A percentile compares a stretch with the other conserved stretches of the same genome.
phyloP scores from a whole-genome alignment of 2,797 vertebrate genomes.

The Acomys russatus region DNA sequence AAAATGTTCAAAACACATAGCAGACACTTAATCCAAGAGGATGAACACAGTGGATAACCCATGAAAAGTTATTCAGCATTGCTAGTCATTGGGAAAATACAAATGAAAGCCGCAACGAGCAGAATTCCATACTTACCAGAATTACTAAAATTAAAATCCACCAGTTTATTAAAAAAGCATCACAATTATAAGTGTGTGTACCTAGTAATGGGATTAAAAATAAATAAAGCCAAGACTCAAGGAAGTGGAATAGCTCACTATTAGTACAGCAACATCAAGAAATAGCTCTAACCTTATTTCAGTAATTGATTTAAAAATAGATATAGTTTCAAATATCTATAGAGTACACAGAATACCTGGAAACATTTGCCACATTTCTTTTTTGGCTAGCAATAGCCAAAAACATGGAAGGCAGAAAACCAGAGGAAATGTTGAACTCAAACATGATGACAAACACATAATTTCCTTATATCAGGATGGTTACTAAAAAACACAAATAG shows the following conservation, averaged over 20 bases:
- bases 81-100: conserved; percentile 46
- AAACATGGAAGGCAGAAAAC: not conserved
- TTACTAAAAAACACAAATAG: not conserved
- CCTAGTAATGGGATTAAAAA: conserved; percentile 29
- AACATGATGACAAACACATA: not conserved
- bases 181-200: not conserved
- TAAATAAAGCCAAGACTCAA: conserved; percentile 9
- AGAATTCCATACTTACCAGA: not conserved
- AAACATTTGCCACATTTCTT: not conserved
- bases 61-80: conserved; percentile 2
- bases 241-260: not conserved
- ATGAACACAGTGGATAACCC: not conserved
- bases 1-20: conserved; percentile 26
- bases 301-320: not conserved
- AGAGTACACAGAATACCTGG: not conserved
- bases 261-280: not conserved
- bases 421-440: not conserved
- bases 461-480: not conserved
- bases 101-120: conserved; percentile 49
- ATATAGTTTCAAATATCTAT: not conserved
- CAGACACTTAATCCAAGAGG: not conserved
- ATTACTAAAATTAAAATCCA: conserved; percentile 16
- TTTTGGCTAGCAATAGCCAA: not conserved
- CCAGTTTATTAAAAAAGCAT: not conserved
- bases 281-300: not conserved